These are phyloP conservation scores for Notarius lentiginosus DNA, from an alignment of 2,113 vertebrate genomes.

Conservation along the genomic window DNA sequence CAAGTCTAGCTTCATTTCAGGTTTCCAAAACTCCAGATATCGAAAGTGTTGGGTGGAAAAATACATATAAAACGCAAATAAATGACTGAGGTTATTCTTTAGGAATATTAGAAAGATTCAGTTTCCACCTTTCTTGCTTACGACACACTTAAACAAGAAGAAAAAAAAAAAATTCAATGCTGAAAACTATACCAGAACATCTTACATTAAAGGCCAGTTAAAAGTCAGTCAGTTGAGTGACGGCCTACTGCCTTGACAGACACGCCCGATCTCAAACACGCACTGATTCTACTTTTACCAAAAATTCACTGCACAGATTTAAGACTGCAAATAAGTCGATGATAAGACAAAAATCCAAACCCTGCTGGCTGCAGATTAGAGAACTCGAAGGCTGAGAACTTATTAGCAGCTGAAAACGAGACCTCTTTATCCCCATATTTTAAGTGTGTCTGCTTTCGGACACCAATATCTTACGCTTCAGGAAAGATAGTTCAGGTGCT, in stretches of 20 bases:
- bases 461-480: not conserved
- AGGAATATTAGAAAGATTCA: not conserved
- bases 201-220: not conserved
- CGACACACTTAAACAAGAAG: not conserved
- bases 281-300: not conserved
- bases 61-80: not conserved
- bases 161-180: not conserved
- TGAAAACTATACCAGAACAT: not conserved
- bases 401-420: not conserved
- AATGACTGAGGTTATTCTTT: not conserved
- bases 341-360: not conserved
- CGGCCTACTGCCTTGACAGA: not conserved
- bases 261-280: not conserved
- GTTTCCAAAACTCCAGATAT: not conserved
- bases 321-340: conserved; percentile 1
- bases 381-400: not conserved
- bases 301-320: conserved; percentile 15
- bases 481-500: conserved; percentile 11
- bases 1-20: not conserved
- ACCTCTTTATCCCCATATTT: not conserved
- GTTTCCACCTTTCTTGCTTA: not conserved
- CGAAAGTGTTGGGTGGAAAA: too few relatives aligned
- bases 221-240: not conserved
- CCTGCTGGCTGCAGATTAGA: not conserved
- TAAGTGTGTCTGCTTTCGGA: not conserved